A percentile compares a stretch with the other conserved stretches of the same genome.
Evolutionary conservation across 2,888 invertebrate species (phyloP).

Genomic region (Metacarcinus magister): DNA sequence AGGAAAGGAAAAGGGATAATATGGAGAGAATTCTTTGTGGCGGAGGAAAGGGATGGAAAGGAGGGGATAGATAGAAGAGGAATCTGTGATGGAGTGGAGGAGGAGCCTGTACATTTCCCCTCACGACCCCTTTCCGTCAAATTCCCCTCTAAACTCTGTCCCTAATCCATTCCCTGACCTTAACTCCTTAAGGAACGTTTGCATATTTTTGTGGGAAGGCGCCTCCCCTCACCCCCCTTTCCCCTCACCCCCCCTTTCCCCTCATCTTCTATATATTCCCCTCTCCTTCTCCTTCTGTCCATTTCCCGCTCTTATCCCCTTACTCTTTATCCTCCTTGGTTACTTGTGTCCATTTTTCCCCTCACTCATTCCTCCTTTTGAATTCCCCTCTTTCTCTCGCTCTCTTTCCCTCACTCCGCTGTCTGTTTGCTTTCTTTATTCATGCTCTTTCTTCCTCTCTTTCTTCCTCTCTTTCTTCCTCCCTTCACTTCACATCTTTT

Average conservation of each 20-base stretch:
- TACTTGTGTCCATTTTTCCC: neutral
- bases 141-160: conserved; percentile 68
- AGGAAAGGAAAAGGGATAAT: neutral
- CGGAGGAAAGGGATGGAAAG: neutral
- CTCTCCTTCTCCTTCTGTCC: neutral
- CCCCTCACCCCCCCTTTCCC: neutral
- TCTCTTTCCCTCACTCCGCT: neutral
- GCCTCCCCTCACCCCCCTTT: neutral
- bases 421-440: neutral
- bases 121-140: conserved; percentile 16
- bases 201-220: conserved; percentile 62
- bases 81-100: neutral
- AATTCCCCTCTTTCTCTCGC: neutral
- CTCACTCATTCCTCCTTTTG: neutral
- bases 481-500: neutral
- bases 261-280: neutral
- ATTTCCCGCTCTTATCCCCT: neutral
- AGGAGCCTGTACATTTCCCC: neutral
- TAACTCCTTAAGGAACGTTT: conserved; percentile 68
- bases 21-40: neutral
- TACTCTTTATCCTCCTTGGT: neutral
- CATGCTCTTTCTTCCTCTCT: neutral
- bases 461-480: neutral
- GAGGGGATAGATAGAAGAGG: neutral
- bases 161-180: conserved; percentile 55